A percentile compares a stretch with the other conserved stretches of the same genome.
phyloP scores from a whole-genome alignment of 2,113 vertebrate species.

The Larimichthys crocea region DNA sequence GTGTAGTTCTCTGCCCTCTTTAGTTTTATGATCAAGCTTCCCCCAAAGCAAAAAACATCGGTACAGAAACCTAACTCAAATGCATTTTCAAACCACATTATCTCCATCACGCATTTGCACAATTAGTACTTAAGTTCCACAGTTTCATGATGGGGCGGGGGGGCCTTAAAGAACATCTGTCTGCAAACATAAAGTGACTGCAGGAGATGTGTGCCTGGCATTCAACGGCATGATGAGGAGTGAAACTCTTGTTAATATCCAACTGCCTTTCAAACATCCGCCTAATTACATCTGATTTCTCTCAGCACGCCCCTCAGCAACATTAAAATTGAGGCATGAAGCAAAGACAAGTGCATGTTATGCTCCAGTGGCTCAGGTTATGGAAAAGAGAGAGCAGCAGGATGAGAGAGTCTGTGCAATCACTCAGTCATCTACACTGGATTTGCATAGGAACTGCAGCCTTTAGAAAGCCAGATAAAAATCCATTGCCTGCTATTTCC shows the following conservation, averaged over 20 bases:
- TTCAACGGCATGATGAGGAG: constrained; percentile 48
- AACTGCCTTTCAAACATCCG: constrained; percentile 67
- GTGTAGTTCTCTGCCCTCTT: background rate
- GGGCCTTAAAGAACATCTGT: constrained; percentile 68
- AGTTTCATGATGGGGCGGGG: constrained; percentile 17
- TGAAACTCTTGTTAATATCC: constrained; percentile 64
- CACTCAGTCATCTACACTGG: constrained; percentile 37
- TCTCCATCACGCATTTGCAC: background rate
- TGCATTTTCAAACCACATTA: background rate
- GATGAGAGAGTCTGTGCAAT: constrained; percentile 34
- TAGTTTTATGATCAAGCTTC: background rate
- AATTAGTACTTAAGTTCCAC: constrained; percentile 6
- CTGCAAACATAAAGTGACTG: constrained; percentile 55
- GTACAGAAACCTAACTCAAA: background rate
- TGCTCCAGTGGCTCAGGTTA: constrained; percentile 68
- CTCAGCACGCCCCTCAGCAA: constrained; percentile 61
- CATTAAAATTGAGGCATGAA: constrained; percentile 60
- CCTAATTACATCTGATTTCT: constrained; percentile 77
- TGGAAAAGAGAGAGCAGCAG: constrained; percentile 43
- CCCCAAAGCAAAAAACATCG: constrained; percentile 10
- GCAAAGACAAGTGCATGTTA: constrained; percentile 73
- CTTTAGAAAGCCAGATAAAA: constrained; percentile 46
- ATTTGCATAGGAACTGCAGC: constrained; percentile 60
- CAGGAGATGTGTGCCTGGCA: constrained; percentile 45
- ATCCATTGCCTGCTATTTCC: constrained; percentile 12